These are phyloP conservation scores for Bubo scandiacus DNA, from an alignment of 2,113 vertebrate species.

Conservation along the genomic window DNA sequence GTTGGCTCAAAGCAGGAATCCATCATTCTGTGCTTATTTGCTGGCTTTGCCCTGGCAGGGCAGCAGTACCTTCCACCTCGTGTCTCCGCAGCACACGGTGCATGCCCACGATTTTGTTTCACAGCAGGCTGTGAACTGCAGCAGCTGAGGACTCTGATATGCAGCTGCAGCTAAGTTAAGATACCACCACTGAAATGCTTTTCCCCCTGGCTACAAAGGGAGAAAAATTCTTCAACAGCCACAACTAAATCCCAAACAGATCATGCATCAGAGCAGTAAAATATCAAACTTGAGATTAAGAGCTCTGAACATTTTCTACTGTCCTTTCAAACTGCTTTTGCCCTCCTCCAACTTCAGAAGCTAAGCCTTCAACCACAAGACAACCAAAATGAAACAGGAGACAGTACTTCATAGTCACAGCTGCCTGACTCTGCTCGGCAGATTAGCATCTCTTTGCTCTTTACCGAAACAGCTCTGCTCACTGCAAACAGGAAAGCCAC, in stretches of 20 bases:
- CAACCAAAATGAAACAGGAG: not conserved
- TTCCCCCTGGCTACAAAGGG: not conserved
- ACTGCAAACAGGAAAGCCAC: not conserved
- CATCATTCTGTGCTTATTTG: not conserved
- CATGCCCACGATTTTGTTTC: not conserved
- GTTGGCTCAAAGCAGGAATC: not conserved
- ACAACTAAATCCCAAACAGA: not conserved
- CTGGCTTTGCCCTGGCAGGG: not conserved
- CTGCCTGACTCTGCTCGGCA: not conserved
- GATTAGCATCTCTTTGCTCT: not conserved
- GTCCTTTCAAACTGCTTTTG: not conserved
- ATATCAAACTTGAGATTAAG: not conserved
- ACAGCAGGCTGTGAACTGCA: not conserved
- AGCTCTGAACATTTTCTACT: not conserved
- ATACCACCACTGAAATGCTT: not conserved
- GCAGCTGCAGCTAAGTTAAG: not conserved
- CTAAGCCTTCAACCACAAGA: not conserved
- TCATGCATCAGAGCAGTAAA: not conserved
- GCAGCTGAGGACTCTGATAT: not conserved
- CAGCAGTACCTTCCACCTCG: not conserved
- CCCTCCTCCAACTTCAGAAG: not conserved
- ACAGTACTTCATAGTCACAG: not conserved
- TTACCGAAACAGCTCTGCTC: not conserved
- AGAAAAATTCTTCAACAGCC: not conserved
- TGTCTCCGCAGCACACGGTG: fast-evolving